A percentile compares a stretch with the other conserved stretches of the same genome.
Conservation (phyloP, 2,797 vertebrate species). For the Spinibarbus caldwelli region DNA sequence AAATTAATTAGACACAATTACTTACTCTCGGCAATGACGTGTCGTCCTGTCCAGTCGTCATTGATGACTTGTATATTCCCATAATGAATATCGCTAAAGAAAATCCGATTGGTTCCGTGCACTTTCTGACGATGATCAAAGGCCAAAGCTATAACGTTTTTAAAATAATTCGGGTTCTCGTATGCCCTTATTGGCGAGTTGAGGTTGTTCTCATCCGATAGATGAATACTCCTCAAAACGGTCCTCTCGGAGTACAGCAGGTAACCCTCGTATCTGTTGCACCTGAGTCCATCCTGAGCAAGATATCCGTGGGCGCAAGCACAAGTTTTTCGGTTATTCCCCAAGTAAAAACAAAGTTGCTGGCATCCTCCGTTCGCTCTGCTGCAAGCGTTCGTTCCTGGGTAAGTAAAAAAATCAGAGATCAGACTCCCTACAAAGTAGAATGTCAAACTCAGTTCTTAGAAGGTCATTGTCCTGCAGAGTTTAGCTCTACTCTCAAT, state of each 20-base stretch:
- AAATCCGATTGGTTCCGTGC: constrained; percentile 81
- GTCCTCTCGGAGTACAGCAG: constrained; percentile 86
- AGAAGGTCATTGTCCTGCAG: not conserved
- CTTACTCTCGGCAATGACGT: constrained; percentile 85
- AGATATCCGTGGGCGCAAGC: constrained; percentile 85
- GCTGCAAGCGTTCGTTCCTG: constrained; percentile 85
- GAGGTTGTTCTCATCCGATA: constrained; percentile 82
- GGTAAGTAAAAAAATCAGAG: not conserved
- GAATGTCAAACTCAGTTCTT: not conserved
- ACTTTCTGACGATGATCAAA: constrained; percentile 82
- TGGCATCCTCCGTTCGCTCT: constrained; percentile 83
- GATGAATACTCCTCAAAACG: constrained; percentile 83
- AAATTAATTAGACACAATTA: constrained; percentile 47
- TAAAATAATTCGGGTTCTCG: constrained; percentile 84
- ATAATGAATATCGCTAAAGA: constrained; percentile 87
- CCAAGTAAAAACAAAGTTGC: constrained; percentile 85
- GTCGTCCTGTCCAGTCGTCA: constrained; percentile 84
- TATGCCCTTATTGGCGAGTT: constrained; percentile 82
- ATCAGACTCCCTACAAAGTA: not conserved
- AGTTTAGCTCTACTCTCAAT: not conserved
- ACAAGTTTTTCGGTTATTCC: constrained; percentile 73
- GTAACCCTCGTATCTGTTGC: constrained; percentile 82
- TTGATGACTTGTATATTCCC: constrained; percentile 88
- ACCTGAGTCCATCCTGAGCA: constrained; percentile 79
- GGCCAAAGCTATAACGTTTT: constrained; percentile 84